These are phyloP conservation scores for Laterallus jamaicensis DNA, from an alignment of 2,113 vertebrate genomes.

Conservation along the genomic window DNA sequence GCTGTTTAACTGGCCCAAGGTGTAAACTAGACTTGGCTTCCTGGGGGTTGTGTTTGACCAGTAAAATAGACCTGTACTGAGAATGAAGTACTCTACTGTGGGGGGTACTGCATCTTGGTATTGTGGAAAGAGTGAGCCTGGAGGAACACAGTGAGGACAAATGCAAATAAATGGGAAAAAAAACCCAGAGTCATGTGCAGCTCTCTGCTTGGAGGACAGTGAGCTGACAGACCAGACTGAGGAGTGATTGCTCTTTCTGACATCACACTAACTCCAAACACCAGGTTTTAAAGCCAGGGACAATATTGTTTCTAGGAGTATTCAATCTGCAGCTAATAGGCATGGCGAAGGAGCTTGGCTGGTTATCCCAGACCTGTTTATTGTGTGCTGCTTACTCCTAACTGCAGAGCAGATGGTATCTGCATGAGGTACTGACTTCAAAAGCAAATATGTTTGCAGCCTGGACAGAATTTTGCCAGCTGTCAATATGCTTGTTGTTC, in stretches of 20 bases:
- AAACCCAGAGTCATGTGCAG: neutral
- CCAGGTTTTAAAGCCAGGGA: neutral
- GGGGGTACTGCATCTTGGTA: neutral
- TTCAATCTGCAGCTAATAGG: neutral
- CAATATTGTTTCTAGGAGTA: neutral
- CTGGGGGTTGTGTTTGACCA: neutral
- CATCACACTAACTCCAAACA: rapidly evolving
- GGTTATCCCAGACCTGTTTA: neutral
- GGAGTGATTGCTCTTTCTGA: neutral
- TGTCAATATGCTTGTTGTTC: neutral
- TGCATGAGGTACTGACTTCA: neutral
- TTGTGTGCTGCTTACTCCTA: neutral
- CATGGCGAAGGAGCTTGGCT: neutral
- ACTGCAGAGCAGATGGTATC: neutral
- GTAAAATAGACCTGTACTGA: neutral
- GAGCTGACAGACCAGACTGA: neutral
- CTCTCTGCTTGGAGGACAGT: neutral
- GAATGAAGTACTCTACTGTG: neutral
- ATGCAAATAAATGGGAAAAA: neutral
- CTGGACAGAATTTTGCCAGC: neutral
- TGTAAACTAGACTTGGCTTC: neutral
- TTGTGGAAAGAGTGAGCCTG: neutral
- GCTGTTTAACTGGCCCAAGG: neutral
- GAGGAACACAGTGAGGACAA: neutral
- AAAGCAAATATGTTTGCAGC: neutral